Base-by-base conservation (phyloP, 2,888 invertebrate genomes). In the Atrina japonica region DNA sequence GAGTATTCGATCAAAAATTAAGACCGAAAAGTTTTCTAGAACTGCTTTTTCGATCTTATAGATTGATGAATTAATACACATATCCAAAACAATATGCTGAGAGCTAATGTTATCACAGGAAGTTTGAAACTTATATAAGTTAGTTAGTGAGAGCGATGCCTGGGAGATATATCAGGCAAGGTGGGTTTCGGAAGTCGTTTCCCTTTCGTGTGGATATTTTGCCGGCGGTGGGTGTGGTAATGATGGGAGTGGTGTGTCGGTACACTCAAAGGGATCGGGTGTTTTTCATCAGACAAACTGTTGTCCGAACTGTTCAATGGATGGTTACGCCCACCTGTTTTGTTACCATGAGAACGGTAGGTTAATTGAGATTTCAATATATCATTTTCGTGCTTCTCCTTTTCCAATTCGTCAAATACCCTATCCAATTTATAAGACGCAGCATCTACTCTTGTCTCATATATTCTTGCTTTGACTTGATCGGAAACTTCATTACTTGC, bases 301-400 rank as follows among this genome's bases (percentile, higher is more conserved):
- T 30, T 29, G 29, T 29, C 29, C 53, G 35, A n/a, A n/a, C n/a
- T n/a, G n/a, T n/a, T n/a, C n/a, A n/a, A n/a, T n/a, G n/a, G n/a
- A n/a, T n/a, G n/a, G n/a, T n/a, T 53, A n/a, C 63, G 25, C 11
- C 27, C 29, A 40, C 63, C 29, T 6, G n/a, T 11, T 63, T 63
- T 63, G 6, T n/a, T 18, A 40, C 23, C n/a, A 35, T 40, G 21
- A 27, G 18, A 35, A n/a, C 50, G 45, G 11, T 55, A 60, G 7
- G 21, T 43, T 16, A 69, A 21, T 29, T 69, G 61, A n/a, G 66
- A 61, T 43, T 61, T 59, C n/a, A 71, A 16, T n/a, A 45, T 27
- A 21, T 56, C 55, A 40, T 66, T 71, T 50, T 71, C 60, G 16
- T 71, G 61, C 43, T 56, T 66, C 50, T 66, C 66, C 25, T 53